Percentiles rank a stretch among this genome's conserved stretches.
phyloP scores from a whole-genome alignment of 1,140 invertebrate genomes.

The Hirudo medicinalis region DNA sequence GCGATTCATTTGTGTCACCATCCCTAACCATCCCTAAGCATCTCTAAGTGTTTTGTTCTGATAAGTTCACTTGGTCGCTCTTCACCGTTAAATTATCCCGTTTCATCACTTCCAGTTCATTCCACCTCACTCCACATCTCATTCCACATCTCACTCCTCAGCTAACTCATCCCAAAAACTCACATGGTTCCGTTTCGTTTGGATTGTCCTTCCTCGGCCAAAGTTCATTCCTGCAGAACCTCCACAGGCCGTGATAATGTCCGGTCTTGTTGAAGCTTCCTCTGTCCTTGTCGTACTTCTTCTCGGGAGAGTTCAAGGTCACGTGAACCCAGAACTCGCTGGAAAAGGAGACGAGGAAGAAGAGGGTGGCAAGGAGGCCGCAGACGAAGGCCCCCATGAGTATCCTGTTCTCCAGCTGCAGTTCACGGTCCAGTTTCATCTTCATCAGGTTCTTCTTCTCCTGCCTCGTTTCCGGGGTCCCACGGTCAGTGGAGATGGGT shows the following conservation, averaged over 20 bases:
- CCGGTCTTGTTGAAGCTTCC: slow-evolving; percentile 6
- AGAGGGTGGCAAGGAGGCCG: background rate
- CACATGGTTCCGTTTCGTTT: too few species aligned
- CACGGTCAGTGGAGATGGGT: background rate
- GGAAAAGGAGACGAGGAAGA: slow-evolving; percentile 8
- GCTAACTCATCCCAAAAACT: too few species aligned
- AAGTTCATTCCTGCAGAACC: slow-evolving; percentile 12
- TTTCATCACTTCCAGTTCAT: too few species aligned
- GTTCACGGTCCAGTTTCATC: background rate
- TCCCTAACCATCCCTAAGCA: background rate
- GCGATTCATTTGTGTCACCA: background rate
- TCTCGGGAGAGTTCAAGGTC: background rate
- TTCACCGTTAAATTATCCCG: too few species aligned
- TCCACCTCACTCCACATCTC: too few species aligned
- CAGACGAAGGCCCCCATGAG: background rate
- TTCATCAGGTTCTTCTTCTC: too few species aligned
- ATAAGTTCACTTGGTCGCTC: too few species aligned
- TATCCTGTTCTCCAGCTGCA: background rate
- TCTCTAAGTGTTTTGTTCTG: background rate
- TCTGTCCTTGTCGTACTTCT: slow-evolving; percentile 6
- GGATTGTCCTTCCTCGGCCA: slow-evolving; percentile 6
- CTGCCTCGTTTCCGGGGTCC: background rate
- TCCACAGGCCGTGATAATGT: slow-evolving; percentile 17
- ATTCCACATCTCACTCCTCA: too few species aligned
- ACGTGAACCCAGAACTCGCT: slow-evolving; percentile 11